Evolutionary conservation across 2,113 vertebrate genomes (phyloP).

Genomic region (Myanophis thanlyinensis): DNA sequence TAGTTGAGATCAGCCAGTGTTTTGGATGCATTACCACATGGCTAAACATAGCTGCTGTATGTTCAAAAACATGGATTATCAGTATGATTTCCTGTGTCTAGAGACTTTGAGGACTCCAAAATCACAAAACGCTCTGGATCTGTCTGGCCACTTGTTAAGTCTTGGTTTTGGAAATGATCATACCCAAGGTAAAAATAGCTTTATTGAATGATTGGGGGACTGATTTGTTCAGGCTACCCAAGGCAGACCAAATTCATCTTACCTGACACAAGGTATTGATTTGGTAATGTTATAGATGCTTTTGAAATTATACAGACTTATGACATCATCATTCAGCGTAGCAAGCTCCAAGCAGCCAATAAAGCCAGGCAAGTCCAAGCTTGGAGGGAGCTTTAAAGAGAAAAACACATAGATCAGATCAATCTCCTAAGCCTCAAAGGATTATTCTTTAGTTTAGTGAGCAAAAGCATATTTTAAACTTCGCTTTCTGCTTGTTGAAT

Average conservation of each 20-base stretch:
- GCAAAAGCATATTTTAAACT: not conserved
- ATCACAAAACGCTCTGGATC: not conserved
- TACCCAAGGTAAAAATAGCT: not conserved
- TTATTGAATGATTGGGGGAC: not conserved
- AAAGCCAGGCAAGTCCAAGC: slow-evolving; percentile 86
- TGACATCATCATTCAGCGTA: slow-evolving; percentile 88
- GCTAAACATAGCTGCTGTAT: not conserved
- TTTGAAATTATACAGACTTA: slow-evolving; percentile 96
- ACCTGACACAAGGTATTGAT: slow-evolving; percentile 86
- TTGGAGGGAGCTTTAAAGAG: slow-evolving; percentile 82
- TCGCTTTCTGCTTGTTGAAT: not conserved
- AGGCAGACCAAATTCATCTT: slow-evolving; percentile 14
- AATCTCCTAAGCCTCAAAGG: not conserved
- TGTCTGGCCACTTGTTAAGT: not conserved
- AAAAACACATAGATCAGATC: not conserved
- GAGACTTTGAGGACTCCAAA: not conserved
- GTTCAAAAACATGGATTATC: not conserved
- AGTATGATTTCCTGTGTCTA: not conserved
- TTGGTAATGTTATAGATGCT: slow-evolving; percentile 75
- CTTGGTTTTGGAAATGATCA: not conserved
- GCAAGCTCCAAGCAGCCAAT: slow-evolving; percentile 91
- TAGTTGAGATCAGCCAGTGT: not conserved
- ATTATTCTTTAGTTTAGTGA: not conserved
- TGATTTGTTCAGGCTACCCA: not conserved
- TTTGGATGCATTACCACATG: not conserved